Base-by-base conservation (phyloP, 2,113 vertebrate species). In the Centrocercus urophasianus region DNA sequence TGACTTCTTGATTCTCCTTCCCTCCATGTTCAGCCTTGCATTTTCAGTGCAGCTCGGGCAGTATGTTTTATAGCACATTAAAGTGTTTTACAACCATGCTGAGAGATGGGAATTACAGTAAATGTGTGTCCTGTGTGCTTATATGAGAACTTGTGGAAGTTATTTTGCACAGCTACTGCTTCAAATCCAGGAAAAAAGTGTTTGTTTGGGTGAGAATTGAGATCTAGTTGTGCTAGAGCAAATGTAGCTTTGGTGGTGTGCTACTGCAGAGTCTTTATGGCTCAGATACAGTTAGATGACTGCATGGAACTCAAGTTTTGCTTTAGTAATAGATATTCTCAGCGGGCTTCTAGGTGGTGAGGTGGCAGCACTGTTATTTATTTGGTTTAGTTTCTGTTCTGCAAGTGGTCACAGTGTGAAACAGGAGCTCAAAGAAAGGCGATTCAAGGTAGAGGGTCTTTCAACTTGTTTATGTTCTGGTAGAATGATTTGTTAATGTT, bases 121-220 rank as follows among this genome's bases (percentile, higher is more conserved):
- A 52, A 52, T 1, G 0, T 47, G 0, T 57, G 12, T 30, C 88
- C 11, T 50, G 27, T 74, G 2, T 3, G 17, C 22, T 88, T 60
- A 57, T 2, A 2, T 65, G 50, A 79, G 15, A 83, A 30, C 32
- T 82, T 86, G 65, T 10, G 38, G 69, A 43, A 64, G 2, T 48
- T 70, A 40, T 22, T 56, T 0, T 13, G 12, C 6, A 2, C 56
- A 16, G 13, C 67, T 61, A 52, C 40, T 75, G 57, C 34, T 79
- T 67, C n/a, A 86, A 66, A 71, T 52, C 18, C 57, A 76, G 50
- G 77, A 36, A 20, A 78, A 75, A 19, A 12, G 27, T 34, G 11
- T 28, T 85, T 61, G 16, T 89, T 63, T 42, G 16, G 1, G 0
- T 66, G 83, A 66, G 1, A 56, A 21, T 4, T 50, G 32, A 64